Evolutionary conservation across 2,888 invertebrate species (phyloP).

Genomic region (Euplagia quadripunctaria): DNA sequence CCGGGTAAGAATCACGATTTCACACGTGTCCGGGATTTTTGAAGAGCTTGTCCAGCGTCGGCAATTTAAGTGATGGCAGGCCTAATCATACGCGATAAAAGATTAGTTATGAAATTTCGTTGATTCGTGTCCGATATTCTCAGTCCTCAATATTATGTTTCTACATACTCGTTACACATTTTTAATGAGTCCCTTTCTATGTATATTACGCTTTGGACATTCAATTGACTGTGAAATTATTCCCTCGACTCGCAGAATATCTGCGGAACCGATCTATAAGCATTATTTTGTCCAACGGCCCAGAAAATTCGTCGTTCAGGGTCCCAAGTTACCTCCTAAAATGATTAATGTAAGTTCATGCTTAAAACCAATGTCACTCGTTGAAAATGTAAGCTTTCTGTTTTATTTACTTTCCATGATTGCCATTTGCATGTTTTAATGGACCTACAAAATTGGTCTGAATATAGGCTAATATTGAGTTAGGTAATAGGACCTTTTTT

Average conservation of each 20-base stretch:
- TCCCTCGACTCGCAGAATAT: constrained; percentile 27
- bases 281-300: constrained; percentile 42
- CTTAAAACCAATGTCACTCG: background rate
- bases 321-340: constrained; percentile 5
- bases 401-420: background rate
- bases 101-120: background rate
- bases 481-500: too few relatives aligned
- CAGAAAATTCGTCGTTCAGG: constrained; percentile 39
- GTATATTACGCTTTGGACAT: constrained; percentile 11
- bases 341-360: constrained; percentile 2
- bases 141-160: background rate
- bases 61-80: too few relatives aligned
- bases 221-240: constrained; percentile 21
- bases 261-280: constrained; percentile 42
- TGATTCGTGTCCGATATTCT: background rate
- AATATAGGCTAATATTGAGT: too few relatives aligned
- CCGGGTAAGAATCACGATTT: too few relatives aligned
- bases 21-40: too few relatives aligned
- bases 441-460: too few relatives aligned
- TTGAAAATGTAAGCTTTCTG: background rate
- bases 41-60: too few relatives aligned
- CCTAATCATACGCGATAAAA: background rate
- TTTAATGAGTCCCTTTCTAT: constrained; percentile 4
- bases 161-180: background rate
- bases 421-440: too few relatives aligned